Conservation (phyloP, 2,888 invertebrate genomes). For the Nineta flava region DNA sequence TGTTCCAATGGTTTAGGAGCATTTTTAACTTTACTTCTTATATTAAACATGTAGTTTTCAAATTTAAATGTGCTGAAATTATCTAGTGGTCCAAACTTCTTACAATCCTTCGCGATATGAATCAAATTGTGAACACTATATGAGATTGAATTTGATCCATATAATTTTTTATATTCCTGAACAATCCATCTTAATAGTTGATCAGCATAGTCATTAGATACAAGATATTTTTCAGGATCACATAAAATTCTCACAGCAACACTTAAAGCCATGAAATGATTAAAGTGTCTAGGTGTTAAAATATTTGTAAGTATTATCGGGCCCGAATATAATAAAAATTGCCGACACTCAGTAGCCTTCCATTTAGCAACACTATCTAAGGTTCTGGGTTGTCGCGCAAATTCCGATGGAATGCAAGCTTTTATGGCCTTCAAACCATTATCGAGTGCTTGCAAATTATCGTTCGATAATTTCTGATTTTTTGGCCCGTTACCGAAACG, state of each 20-base stretch:
- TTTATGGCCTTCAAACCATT: constrained; percentile 4
- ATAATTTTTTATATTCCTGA: constrained; percentile 7
- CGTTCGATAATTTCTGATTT: constrained; percentile 7
- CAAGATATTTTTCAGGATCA: constrained; percentile 7
- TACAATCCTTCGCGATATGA: constrained; percentile 13
- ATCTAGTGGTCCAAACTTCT: constrained; percentile 12
- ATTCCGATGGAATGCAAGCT: neutral
- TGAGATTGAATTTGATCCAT: constrained; percentile 13
- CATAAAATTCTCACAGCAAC: constrained; percentile 14
- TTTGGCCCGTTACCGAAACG: constrained; percentile 7
- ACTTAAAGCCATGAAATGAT: constrained; percentile 13
- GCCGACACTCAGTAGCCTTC: constrained; percentile 14
- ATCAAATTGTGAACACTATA: constrained; percentile 15
- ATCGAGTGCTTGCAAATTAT: constrained; percentile 5
- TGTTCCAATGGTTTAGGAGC: constrained; percentile 13
- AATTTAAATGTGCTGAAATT: constrained; percentile 14
- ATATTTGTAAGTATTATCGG: constrained; percentile 13
- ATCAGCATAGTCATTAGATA: constrained; percentile 11
- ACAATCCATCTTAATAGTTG: constrained; percentile 14
- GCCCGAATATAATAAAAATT: constrained; percentile 13
- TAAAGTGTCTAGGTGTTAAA: constrained; percentile 3
- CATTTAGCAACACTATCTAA: constrained; percentile 5
- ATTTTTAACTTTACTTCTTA: constrained; percentile 12
- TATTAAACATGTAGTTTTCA: constrained; percentile 12
- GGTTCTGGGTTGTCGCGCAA: neutral